A percentile compares a stretch with the other conserved stretches of the same genome.
phyloP scores from a whole-genome alignment of 64 coral and sea anemone species.

The Orbicella faveolata region DNA sequence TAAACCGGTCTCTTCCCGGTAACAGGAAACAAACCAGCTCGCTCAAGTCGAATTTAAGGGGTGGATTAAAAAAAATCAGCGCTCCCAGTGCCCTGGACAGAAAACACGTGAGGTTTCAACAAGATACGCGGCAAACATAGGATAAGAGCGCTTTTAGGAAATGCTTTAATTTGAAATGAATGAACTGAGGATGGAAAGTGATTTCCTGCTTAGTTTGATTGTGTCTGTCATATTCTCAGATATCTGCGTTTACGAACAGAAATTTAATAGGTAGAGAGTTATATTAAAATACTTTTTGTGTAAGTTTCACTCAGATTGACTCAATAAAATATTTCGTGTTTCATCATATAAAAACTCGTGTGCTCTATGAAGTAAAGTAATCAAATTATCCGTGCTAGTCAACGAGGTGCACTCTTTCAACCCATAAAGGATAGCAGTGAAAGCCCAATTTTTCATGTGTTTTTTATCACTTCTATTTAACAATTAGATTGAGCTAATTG shows the following conservation, averaged over 20 bases:
- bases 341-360: background rate
- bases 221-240: background rate
- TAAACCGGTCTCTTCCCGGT: too few relatives aligned
- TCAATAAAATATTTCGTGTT: conserved; percentile 9
- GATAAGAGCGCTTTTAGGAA: background rate
- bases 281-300: conserved; percentile 10
- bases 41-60: background rate
- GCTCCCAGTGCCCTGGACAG: background rate
- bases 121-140: background rate
- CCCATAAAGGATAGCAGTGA: too few relatives aligned
- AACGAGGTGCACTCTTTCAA: too few relatives aligned
- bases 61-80: background rate
- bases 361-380: too few relatives aligned
- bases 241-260: background rate
- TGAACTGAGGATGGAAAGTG: background rate
- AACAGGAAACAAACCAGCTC: background rate
- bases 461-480: too few relatives aligned
- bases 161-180: background rate
- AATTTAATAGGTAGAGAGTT: conserved; percentile 26
- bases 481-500: too few relatives aligned
- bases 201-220: background rate
- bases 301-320: background rate
- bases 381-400: too few relatives aligned
- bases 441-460: too few relatives aligned
- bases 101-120: conserved; percentile 20